Percentiles rank a stretch among this genome's conserved stretches.
Evolutionary conservation across 2,797 vertebrate genomes (phyloP).

Genomic region (Lates japonicus): DNA sequence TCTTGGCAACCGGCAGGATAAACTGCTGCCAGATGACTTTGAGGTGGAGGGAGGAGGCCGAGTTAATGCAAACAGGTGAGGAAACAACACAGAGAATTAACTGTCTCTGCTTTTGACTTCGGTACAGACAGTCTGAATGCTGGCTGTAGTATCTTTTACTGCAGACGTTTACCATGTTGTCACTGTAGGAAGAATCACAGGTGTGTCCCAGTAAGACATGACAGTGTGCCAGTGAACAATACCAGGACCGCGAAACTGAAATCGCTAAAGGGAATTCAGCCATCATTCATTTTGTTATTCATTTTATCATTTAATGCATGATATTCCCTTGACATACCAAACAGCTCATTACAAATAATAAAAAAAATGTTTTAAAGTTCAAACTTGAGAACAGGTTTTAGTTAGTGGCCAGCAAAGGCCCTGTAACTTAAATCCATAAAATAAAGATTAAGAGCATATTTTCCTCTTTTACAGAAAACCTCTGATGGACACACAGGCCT

Average conservation of each 20-base stretch:
- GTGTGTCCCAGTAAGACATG: background rate
- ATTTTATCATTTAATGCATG: no score
- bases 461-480: constrained; percentile 53
- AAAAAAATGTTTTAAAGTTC: background rate
- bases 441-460: background rate
- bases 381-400: background rate
- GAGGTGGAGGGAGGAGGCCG: constrained; percentile 89
- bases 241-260: background rate
- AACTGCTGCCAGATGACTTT: constrained; percentile 93
- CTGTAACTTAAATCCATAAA: background rate
- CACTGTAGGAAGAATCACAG: background rate
- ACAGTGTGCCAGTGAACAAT: background rate
- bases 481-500: constrained; percentile 18
- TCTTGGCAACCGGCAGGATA: constrained; percentile 95
- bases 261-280: background rate
- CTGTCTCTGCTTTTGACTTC: background rate
- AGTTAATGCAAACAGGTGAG: background rate
- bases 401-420: background rate
- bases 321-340: background rate
- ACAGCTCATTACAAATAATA: background rate
- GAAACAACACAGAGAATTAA: background rate
- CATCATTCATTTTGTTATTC: background rate
- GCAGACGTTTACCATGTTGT: background rate
- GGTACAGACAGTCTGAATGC: background rate
- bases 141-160: background rate